Evolutionary conservation across 2,113 vertebrate genomes (phyloP), one percentile per base, ranked within the genome.

Genomic region (Dicentrarchus labrax): DNA sequence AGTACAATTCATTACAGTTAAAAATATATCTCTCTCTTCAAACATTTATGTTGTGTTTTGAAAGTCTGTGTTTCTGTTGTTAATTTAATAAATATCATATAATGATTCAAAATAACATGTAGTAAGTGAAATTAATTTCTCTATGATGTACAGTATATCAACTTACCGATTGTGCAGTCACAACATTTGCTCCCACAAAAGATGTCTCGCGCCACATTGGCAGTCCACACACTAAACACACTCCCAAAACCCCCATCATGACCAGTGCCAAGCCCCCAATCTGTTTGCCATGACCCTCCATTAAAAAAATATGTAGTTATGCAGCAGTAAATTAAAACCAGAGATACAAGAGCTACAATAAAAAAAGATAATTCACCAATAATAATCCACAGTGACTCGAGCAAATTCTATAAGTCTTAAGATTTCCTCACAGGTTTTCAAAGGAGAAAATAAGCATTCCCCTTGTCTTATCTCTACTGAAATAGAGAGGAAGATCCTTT

Each of bases 181-280:
- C 66, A 50, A 84, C 43, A 65, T 90, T 91, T 39, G 84, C 68
- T 68, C 84, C 89, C 15, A 86, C 81, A 59, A 86, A 85, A 60
- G 76, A 85, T 1, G 76, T 62, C 24, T 85, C 84, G 0, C 84
- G 75, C 86, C 82, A 91, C 89, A 88, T 83, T 4, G 82, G 89
- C n/a, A 90, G 67, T 30, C 84, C 86, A 67, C 81, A 86, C 1
- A 43, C 5, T 71, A 90, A 12, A 78, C 67, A 54, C 19, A 84
- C 81, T 50, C 67, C 74, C 17, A 90, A 59, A 72, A 91, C 24
- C 7, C 84, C 89, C 5, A 86, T 5, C 21, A 89, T 1, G 21
- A 67, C 72, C 47, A 89, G 24, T 0, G 60, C 50, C 22, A 91
- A 69, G 8, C 72, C 84, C 16, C 86, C 59, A 0, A 91, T 76